phyloP scores from a whole-genome alignment of 2,797 vertebrate genomes.

The Pelodytes ibericus region DNA sequence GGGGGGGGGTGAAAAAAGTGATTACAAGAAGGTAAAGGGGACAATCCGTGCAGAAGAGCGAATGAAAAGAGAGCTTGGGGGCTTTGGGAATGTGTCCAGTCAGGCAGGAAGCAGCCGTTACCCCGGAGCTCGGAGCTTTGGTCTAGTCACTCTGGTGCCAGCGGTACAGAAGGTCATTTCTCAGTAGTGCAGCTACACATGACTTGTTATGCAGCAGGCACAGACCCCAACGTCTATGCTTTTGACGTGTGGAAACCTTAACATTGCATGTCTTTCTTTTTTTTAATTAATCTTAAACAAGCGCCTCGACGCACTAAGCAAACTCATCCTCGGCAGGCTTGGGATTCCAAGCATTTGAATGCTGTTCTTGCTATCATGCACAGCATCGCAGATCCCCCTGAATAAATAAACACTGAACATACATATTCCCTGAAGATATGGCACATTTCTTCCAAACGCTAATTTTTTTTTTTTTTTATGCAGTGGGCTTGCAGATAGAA shows the following conservation, averaged over 20 bases:
- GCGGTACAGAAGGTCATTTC: conserved; percentile 62
- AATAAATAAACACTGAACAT: neutral
- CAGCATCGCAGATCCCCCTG: neutral
- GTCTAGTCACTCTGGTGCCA: conserved; percentile 74
- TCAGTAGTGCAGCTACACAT: conserved; percentile 28
- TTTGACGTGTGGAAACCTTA: neutral
- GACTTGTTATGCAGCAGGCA: neutral
- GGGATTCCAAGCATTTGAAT: neutral
- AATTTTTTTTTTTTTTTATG: too few species aligned
- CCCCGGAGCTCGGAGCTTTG: conserved; percentile 66
- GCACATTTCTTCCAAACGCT: neutral
- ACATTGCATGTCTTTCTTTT: neutral
- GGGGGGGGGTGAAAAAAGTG: too few species aligned
- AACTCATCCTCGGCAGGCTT: neutral
- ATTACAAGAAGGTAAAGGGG: conserved; percentile 45
- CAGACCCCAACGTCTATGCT: conserved; percentile 3
- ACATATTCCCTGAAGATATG: neutral
- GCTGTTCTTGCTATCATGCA: neutral
- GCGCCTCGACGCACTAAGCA: neutral
- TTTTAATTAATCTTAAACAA: neutral
- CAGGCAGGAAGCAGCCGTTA: conserved; percentile 66
- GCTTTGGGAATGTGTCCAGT: conserved; percentile 52
- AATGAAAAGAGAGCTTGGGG: conserved; percentile 62
- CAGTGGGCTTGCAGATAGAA: neutral
- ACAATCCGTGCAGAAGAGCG: conserved; percentile 14